A percentile compares a stretch with the other conserved stretches of the same genome.
These are phyloP conservation scores for Rhegmatorhina hoffmannsi DNA, from an alignment of 2,113 vertebrate species.

Conservation along the genomic window DNA sequence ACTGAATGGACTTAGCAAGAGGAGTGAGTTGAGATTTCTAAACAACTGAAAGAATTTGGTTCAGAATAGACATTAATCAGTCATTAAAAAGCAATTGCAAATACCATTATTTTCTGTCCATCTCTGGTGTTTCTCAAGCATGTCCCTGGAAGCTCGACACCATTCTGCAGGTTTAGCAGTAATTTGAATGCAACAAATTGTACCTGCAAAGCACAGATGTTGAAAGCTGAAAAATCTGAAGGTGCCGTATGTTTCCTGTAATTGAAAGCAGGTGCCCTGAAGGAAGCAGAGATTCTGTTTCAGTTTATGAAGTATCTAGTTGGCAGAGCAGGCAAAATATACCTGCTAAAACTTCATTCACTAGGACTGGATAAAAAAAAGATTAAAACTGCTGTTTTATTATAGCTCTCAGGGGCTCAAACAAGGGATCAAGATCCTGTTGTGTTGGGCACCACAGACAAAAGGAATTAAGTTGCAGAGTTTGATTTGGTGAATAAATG, in stretches of 20 bases:
- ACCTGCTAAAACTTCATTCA: slow-evolving; percentile 35
- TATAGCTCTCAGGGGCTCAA: neutral
- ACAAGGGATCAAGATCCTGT: neutral
- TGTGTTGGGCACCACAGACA: neutral
- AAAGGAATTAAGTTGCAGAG: neutral
- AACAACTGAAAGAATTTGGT: slow-evolving; percentile 25
- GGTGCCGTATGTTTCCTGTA: slow-evolving; percentile 62
- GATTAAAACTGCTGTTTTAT: neutral
- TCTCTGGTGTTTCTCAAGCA: slow-evolving; percentile 10
- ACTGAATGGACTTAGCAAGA: neutral
- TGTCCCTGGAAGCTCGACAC: neutral
- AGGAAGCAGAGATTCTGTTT: slow-evolving; percentile 61
- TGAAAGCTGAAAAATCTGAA: slow-evolving; percentile 63
- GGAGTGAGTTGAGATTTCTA: neutral
- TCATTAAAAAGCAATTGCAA: slow-evolving; percentile 39
- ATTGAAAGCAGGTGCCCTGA: slow-evolving; percentile 65
- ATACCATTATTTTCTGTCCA: slow-evolving; percentile 6
- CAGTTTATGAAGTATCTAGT: slow-evolving; percentile 56
- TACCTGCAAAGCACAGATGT: slow-evolving; percentile 64
- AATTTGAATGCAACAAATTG: slow-evolving; percentile 59
- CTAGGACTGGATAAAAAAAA: neutral
- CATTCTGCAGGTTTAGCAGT: slow-evolving; percentile 42
- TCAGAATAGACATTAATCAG: slow-evolving; percentile 25
- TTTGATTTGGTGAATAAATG: neutral
- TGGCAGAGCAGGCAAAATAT: slow-evolving; percentile 50